Conservation (phyloP, 2,888 invertebrate genomes). For the Leptopilina drosophilae region DNA sequence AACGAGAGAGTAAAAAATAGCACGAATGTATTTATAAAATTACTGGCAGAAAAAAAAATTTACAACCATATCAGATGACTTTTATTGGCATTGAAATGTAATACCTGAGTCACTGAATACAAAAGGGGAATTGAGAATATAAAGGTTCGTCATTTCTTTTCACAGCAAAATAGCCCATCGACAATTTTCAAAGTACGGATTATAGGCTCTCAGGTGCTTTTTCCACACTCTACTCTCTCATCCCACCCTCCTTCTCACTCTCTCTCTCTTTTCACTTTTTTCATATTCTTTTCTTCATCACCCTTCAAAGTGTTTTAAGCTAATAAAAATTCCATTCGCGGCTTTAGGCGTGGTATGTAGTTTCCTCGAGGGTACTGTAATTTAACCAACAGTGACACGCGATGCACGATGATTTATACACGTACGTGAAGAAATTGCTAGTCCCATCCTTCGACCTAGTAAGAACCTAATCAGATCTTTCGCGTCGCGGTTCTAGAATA, state of each 20-base stretch:
- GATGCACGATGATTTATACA: constrained; percentile 38
- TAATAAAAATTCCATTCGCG: constrained; percentile 40
- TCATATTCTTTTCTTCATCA: constrained; percentile 22
- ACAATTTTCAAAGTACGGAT: not conserved
- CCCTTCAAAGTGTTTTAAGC: constrained; percentile 29
- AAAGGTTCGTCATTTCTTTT: not conserved
- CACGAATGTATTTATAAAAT: too few species aligned
- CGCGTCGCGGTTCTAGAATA: constrained; percentile 18
- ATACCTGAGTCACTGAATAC: not conserved
- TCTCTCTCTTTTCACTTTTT: not conserved
- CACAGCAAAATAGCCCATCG: not conserved
- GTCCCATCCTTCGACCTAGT: constrained; percentile 31
- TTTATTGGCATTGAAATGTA: too few species aligned
- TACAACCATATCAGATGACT: too few species aligned
- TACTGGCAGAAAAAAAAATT: too few species aligned
- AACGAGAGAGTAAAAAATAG: too few species aligned
- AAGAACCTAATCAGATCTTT: constrained; percentile 34
- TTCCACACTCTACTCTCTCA: not conserved
- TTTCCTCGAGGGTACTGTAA: constrained; percentile 38
- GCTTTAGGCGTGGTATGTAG: constrained; percentile 37
- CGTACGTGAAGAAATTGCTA: constrained; percentile 39
- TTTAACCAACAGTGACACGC: constrained; percentile 38
- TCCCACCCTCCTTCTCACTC: not conserved
- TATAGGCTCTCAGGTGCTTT: constrained; percentile 10
- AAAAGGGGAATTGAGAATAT: not conserved